Base-by-base conservation (phyloP, 1,140 invertebrate genomes). In the Wasmannia auropunctata region DNA sequence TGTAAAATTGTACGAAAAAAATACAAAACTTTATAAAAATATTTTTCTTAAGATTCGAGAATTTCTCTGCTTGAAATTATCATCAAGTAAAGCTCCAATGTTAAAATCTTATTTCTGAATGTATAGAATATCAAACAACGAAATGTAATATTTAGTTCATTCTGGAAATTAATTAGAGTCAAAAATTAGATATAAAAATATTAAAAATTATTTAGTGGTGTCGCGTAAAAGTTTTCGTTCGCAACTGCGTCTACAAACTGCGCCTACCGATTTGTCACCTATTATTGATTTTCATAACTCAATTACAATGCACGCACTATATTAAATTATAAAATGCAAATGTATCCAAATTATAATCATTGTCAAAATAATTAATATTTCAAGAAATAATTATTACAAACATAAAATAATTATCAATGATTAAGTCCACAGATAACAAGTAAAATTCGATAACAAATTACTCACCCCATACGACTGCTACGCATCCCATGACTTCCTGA, bases 341-440 rank as follows among this genome's bases (percentile, higher is more conserved):
- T 37, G 14, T 65, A 34, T 4, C 7, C 8, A 19, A 34, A 10
- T 40, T 65, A 65, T 14, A 40, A 65, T 65, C 1, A 63, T 63
- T n/a, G 1, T 14, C 34, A 65, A 63, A 40, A 65, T 65, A 65
- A 65, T 65, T 65, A 65, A 65, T 40, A 65, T 40, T 65, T 65
- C 62, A 65, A 65, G 34, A 65, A 65, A 65, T 65, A 65, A 65
- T 65, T 40, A 65, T 65, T 65, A 0, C 11, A 65, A 11, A 65
- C 19, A 62, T 62, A 40, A 40, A 65, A 22, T 65, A 65, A 65
- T 65, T 37, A 65, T 65, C 8, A 22, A 63, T 63, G 8, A 63
- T 37, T 37, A 37, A 22, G 0, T 40, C 4, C 10, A 65, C n/a
- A 37, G 1, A 10, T 19, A 31, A 31, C 25, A 65, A 65, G 40